Evolutionary conservation across 1,140 invertebrate genomes (phyloP).

Genomic region (Drosophila teissieri): DNA sequence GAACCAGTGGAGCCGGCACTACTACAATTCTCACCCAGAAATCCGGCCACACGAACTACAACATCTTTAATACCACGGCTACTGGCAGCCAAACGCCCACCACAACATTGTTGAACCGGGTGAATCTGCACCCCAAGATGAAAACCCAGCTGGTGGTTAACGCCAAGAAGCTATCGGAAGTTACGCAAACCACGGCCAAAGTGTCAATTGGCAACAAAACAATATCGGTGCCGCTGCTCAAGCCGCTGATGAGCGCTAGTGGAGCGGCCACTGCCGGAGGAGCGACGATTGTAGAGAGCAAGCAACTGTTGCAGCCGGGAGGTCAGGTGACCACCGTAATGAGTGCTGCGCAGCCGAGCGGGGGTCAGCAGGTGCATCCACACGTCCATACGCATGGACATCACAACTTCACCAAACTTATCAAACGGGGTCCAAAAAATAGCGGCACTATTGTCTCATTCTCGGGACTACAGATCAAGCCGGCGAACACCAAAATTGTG

Average conservation of each 20-base stretch:
- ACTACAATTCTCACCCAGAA: constrained; percentile 53
- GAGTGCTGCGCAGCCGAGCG: constrained; percentile 1
- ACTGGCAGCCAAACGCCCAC: constrained; percentile 22
- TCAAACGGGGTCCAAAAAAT: constrained; percentile 74
- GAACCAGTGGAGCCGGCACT: constrained; percentile 7
- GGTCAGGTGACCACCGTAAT: constrained; percentile 42
- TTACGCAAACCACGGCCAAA: constrained; percentile 81
- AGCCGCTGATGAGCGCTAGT: constrained; percentile 77
- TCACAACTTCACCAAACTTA: constrained; percentile 59
- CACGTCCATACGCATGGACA: constrained; percentile 55
- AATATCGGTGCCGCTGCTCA: constrained; percentile 87
- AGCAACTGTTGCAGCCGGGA: constrained; percentile 43
- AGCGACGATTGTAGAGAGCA: constrained; percentile 69
- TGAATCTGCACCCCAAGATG: constrained; percentile 63
- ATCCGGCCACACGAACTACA: constrained; percentile 42
- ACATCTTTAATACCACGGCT: constrained; percentile 51
- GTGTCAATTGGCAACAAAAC: constrained; percentile 87
- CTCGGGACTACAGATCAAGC: constrained; percentile 76
- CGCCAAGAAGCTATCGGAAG: constrained; percentile 71
- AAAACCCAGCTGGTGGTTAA: constrained; percentile 73
- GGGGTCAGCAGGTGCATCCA: constrained; percentile 21
- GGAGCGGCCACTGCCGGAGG: constrained; percentile 57
- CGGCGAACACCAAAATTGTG: constrained; percentile 75
- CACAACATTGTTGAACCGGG: constrained; percentile 58
- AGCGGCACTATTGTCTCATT: constrained; percentile 76